These are phyloP conservation scores for Drosophila ficusphila DNA, from an alignment of 1,140 invertebrate genomes.

Conservation along the genomic window DNA sequence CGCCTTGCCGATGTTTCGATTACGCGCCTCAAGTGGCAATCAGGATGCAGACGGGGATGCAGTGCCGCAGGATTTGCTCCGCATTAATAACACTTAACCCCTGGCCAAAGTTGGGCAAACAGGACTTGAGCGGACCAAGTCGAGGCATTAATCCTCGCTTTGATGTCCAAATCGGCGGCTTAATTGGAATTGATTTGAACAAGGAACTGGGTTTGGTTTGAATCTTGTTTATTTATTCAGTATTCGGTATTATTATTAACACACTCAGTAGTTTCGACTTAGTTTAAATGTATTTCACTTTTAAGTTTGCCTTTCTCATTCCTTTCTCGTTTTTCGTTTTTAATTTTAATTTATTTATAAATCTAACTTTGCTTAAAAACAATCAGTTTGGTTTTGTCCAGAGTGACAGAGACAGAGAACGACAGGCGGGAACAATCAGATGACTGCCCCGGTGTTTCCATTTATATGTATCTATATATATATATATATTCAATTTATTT, in stretches of 20 bases:
- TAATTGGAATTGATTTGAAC: constrained; percentile 57
- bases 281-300: constrained; percentile 62
- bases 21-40: constrained; percentile 55
- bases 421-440: background rate
- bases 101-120: constrained; percentile 27
- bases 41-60: constrained; percentile 44
- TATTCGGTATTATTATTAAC: constrained; percentile 73
- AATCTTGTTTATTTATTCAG: constrained; percentile 73
- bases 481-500: constrained; percentile 54
- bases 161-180: constrained; percentile 8
- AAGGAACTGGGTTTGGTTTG: background rate
- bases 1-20: constrained; percentile 69
- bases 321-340: constrained; percentile 1
- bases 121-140: constrained; percentile 1
- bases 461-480: constrained; percentile 22
- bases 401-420: constrained; percentile 49
- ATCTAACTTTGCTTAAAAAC: constrained; percentile 72
- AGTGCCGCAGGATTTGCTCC: constrained; percentile 31
- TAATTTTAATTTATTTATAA: constrained; percentile 52
- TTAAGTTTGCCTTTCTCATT: constrained; percentile 27
- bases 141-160: constrained; percentile 32
- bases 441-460: constrained; percentile 22
- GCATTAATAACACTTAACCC: constrained; percentile 71
- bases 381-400: constrained; percentile 76
- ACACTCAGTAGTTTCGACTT: constrained; percentile 81